Conservation (phyloP, 1,140 invertebrate species). For the Drosophila sturtevanti region DNA sequence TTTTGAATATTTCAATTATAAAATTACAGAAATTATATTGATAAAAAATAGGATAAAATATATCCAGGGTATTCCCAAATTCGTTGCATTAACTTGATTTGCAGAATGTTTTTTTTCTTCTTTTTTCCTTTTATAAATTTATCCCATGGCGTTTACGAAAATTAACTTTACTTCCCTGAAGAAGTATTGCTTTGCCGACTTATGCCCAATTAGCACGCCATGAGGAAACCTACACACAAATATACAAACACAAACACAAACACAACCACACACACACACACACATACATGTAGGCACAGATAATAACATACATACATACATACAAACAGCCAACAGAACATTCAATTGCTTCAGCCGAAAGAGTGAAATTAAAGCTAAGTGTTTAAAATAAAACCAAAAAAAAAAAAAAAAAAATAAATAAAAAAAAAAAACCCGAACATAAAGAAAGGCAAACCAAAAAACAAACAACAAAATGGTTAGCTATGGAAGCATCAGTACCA, state of each 20-base stretch:
- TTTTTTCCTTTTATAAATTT: not conserved
- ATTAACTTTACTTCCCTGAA: constrained; percentile 9
- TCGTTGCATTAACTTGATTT: not conserved
- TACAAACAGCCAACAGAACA: not conserved
- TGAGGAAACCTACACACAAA: not conserved
- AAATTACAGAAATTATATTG: too few relatives aligned
- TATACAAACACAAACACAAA: not conserved
- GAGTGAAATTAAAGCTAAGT: constrained; percentile 16
- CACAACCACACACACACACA: not conserved
- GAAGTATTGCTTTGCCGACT: constrained; percentile 6
- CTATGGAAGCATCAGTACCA: not conserved
- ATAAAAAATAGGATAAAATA: too few relatives aligned
- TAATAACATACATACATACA: not conserved
- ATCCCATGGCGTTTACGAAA: constrained; percentile 4
- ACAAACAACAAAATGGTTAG: constrained; percentile 6
- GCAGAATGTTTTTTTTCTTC: not conserved
- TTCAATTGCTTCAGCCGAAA: constrained; percentile 7
- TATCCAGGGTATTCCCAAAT: not conserved
- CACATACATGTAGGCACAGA: not conserved
- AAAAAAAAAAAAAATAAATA: not conserved
- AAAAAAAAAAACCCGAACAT: not conserved
- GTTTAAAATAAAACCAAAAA: constrained; percentile 4
- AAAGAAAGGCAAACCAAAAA: not conserved
- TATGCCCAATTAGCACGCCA: constrained; percentile 8
- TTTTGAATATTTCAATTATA: too few relatives aligned